Evolutionary conservation across 2,113 vertebrate genomes (phyloP).

Genomic region (Osmerus eperlanus): DNA sequence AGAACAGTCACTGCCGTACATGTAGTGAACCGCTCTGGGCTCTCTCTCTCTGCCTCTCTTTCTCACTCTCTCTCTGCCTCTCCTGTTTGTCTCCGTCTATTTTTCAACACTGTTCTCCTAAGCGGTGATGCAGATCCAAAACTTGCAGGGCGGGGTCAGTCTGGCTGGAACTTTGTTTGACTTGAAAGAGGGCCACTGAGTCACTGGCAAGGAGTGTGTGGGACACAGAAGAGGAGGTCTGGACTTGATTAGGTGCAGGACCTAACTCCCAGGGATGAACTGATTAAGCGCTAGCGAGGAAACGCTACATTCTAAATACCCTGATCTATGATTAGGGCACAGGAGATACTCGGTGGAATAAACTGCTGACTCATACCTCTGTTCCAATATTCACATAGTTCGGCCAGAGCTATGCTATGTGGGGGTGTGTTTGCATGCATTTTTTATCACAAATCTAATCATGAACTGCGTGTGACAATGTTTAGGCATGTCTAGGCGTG

Average conservation of each 20-base stretch:
- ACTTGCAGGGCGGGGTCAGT: background rate
- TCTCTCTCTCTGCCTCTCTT: background rate
- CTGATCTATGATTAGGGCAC: slow-evolving; percentile 14
- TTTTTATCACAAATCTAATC: slow-evolving; percentile 9
- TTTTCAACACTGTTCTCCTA: background rate
- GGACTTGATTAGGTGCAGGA: slow-evolving; percentile 20
- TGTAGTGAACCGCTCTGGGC: too few relatives aligned
- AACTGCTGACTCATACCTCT: background rate
- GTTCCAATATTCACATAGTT: background rate
- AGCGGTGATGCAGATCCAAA: background rate
- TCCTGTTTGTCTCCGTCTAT: background rate
- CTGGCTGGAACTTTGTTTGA: slow-evolving; percentile 8
- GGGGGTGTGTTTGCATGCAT: background rate
- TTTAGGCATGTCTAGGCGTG: background rate
- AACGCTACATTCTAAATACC: slow-evolving; percentile 1
- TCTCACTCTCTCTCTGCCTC: background rate
- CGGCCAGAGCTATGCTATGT: background rate
- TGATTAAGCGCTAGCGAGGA: slow-evolving; percentile 20
- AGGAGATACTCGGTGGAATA: background rate
- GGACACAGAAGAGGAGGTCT: slow-evolving; percentile 18
- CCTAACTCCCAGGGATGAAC: slow-evolving; percentile 6
- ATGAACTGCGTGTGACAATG: too few relatives aligned
- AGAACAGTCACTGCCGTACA: too few relatives aligned
- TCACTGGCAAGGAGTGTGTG: slow-evolving; percentile 10
- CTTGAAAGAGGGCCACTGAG: slow-evolving; percentile 2